Base-by-base conservation (phyloP, 2,797 vertebrate species). In the Tokudaia muenninki region DNA sequence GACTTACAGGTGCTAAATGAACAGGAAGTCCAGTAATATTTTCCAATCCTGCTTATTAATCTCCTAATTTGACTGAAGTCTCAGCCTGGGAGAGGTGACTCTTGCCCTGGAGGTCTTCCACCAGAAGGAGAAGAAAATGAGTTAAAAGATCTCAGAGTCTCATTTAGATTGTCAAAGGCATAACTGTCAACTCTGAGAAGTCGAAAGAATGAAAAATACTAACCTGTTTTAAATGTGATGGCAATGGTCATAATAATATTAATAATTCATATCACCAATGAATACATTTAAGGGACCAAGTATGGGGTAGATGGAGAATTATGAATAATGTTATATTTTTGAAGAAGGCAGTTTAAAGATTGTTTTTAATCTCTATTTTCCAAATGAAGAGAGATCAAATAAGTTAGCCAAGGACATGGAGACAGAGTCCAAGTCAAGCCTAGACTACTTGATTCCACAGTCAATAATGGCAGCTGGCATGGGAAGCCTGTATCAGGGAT, bases 331-430 rank as follows among this genome's bases (percentile, higher is more conserved):
- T 63, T 75, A 16, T 24, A 70, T 75, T 44, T 92, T 81, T 93
- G 67, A 87, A 92, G 44, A 65, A 92, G 47, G 19, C 37, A 82
- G 17, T 91, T 91, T 72, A 72, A 95, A 84, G 61, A 77, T 65
- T 41, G 6, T 0, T 57, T 82, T 90, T 44, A 77, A 72, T 37
- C 61, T 50, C 63, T 34, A 10, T 8, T 87, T 96, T 86, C 67
- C 47, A 79, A 78, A n/a, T 67, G 37, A 9, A 26, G 55, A 92
- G 14, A 55, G 1, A 22, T 41, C 37, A 92, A 84, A 63, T 81
- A 44, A 44, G 13, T 87, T 92, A 47, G 44, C 19, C 65, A 61
- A 90, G 29, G 26, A 52, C 14, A 21, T 26, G 37, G 50, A 22
- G 55, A 77, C 52, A 52, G 29, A 61, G 26, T 3, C 81, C 70